Evolutionary conservation across 2,888 invertebrate species (phyloP).

Genomic region (Euplexia lucipara): DNA sequence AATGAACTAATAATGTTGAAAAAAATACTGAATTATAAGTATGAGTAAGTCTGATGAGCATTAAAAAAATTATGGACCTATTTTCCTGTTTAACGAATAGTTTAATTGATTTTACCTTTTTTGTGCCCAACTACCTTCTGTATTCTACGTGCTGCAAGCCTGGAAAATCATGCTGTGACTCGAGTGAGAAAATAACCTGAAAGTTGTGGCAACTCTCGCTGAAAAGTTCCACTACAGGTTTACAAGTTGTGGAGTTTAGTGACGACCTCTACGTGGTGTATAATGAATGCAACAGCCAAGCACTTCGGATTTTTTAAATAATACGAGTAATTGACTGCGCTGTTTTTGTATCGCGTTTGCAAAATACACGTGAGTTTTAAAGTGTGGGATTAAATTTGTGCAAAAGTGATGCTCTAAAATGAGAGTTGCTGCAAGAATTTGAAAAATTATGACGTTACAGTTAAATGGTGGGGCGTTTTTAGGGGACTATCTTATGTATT

Average conservation of each 20-base stretch:
- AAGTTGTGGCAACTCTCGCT: slow-evolving; percentile 34
- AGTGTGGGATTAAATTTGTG: too few species aligned
- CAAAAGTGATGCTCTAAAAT: too few species aligned
- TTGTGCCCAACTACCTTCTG: neutral
- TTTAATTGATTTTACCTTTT: too few species aligned
- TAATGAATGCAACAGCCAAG: slow-evolving; percentile 35
- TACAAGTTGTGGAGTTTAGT: slow-evolving; percentile 22
- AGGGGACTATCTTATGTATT: too few species aligned
- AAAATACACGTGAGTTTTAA: neutral
- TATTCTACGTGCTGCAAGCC: neutral
- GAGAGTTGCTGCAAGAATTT: too few species aligned
- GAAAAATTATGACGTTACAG: too few species aligned
- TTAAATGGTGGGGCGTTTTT: too few species aligned
- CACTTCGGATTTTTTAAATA: slow-evolving; percentile 15
- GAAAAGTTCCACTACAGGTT: slow-evolving; percentile 37
- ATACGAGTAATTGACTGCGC: slow-evolving; percentile 18
- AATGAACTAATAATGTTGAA: too few species aligned
- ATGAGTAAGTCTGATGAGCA: too few species aligned
- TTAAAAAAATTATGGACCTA: too few species aligned
- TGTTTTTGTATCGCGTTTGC: neutral
- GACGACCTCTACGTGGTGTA: slow-evolving; percentile 40
- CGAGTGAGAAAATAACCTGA: slow-evolving; percentile 22
- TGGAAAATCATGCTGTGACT: slow-evolving; percentile 5
- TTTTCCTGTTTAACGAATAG: too few species aligned
- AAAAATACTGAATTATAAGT: too few species aligned